Evolutionary conservation across 2,113 vertebrate genomes (phyloP).

Genomic region (Meleagris gallopavo): DNA sequence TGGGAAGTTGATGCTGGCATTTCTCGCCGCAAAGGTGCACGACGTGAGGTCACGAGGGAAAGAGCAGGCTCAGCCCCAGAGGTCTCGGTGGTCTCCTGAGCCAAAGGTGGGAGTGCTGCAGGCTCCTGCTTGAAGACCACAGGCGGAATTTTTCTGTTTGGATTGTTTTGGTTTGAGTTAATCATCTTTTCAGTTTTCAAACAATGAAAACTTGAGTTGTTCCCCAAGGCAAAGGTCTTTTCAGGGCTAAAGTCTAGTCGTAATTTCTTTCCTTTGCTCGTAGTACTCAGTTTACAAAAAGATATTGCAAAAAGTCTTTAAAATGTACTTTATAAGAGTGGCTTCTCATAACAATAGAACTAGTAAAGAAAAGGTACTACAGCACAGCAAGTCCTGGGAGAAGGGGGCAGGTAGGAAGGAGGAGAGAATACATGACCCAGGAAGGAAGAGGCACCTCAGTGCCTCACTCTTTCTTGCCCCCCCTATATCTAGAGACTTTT

Average conservation of each 20-base stretch:
- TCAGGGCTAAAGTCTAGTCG: not conserved
- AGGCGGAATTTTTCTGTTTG: not conserved
- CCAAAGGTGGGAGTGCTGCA: rapidly evolving
- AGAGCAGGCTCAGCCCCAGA: rapidly evolving
- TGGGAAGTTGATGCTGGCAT: not conserved
- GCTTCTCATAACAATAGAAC: not conserved
- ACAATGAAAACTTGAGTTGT: not conserved
- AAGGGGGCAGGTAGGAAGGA: too few relatives aligned
- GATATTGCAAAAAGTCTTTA: not conserved
- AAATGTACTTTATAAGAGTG: not conserved
- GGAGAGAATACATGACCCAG: not conserved
- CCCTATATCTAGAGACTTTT: rapidly evolving
- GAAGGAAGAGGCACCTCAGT: not conserved
- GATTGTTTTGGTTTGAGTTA: not conserved
- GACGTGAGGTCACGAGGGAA: rapidly evolving
- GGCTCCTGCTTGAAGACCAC: not conserved
- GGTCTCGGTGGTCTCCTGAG: not conserved
- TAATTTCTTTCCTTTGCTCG: not conserved
- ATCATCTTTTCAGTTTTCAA: not conserved
- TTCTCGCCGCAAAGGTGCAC: not conserved
- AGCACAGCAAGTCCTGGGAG: not conserved
- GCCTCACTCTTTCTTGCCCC: rapidly evolving
- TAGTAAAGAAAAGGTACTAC: not conserved
- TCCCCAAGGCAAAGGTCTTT: not conserved
- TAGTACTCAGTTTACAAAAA: not conserved